Conservation (phyloP, 2,797 vertebrate genomes). For the Tragopan temminckii region DNA sequence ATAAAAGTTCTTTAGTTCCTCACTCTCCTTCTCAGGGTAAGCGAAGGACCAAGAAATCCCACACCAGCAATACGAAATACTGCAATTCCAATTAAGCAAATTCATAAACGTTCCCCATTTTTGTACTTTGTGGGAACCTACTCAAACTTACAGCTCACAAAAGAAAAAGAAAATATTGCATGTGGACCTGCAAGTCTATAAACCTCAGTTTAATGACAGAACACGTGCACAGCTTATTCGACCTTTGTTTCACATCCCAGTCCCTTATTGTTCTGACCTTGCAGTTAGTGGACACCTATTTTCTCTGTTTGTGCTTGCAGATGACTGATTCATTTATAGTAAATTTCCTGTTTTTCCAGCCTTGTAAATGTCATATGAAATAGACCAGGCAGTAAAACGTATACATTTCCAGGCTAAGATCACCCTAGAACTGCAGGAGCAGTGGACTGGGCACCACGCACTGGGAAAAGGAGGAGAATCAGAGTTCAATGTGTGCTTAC, state of each 20-base stretch:
- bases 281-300: too few species aligned
- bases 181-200: background rate
- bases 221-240: background rate
- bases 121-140: background rate
- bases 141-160: background rate
- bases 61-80: background rate
- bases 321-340: slow-evolving; percentile 10
- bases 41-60: background rate
- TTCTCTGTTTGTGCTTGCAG: background rate
- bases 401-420: background rate
- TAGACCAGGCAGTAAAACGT: slow-evolving; percentile 4
- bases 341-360: slow-evolving; percentile 49
- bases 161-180: background rate
- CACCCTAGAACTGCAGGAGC: background rate
- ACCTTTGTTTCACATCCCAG: background rate
- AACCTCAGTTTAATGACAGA: background rate
- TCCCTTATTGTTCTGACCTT: too few species aligned
- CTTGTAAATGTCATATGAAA: slow-evolving; percentile 45
- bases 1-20: background rate
- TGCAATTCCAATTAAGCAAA: background rate
- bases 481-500: background rate
- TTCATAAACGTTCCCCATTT: background rate
- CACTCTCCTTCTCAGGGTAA: background rate
- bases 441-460: background rate
- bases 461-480: background rate